Evolutionary conservation across 2,888 invertebrate species (phyloP).

Genomic region (Chymomyza caudatula): DNA sequence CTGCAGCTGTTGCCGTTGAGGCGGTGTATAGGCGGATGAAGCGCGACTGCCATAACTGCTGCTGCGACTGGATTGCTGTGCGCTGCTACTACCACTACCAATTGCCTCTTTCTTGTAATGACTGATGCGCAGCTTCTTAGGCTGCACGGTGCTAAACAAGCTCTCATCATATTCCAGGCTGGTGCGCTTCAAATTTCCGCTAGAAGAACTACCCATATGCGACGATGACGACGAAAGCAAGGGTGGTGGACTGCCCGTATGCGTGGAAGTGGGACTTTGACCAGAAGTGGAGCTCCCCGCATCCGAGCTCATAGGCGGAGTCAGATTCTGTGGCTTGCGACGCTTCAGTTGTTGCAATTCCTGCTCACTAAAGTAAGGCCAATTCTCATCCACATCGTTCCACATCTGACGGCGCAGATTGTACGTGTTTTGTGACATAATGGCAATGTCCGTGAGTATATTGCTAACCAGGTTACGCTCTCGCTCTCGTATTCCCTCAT

Average conservation of each 20-base stretch:
- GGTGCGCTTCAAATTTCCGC: slow-evolving; percentile 79
- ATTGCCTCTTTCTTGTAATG: slow-evolving; percentile 83
- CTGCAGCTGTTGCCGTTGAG: slow-evolving; percentile 43
- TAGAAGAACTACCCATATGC: slow-evolving; percentile 31
- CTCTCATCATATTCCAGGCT: slow-evolving; percentile 80
- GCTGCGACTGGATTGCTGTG: slow-evolving; percentile 27
- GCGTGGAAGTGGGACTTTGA: slow-evolving; percentile 87
- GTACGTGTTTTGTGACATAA: slow-evolving; percentile 89
- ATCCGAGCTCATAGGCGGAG: slow-evolving; percentile 92
- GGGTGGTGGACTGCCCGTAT: slow-evolving; percentile 86
- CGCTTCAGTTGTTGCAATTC: slow-evolving; percentile 92
- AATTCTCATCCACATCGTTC: slow-evolving; percentile 95
- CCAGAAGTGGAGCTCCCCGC: slow-evolving; percentile 87
- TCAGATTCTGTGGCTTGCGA: slow-evolving; percentile 93
- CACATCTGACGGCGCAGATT: slow-evolving; percentile 91
- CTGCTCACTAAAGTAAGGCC: slow-evolving; percentile 95
- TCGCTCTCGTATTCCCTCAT: slow-evolving; percentile 92
- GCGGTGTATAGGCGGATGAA: slow-evolving; percentile 61
- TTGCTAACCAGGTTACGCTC: slow-evolving; percentile 87
- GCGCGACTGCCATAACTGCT: slow-evolving; percentile 32
- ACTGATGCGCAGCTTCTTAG: slow-evolving; percentile 92
- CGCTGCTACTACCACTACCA: slow-evolving; percentile 5
- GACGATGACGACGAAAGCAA: slow-evolving; percentile 63
- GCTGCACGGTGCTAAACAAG: slow-evolving; percentile 77
- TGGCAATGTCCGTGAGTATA: slow-evolving; percentile 89